Evolutionary conservation across 1,140 invertebrate species (phyloP).

Genomic region (Trissolcus basalis): DNA sequence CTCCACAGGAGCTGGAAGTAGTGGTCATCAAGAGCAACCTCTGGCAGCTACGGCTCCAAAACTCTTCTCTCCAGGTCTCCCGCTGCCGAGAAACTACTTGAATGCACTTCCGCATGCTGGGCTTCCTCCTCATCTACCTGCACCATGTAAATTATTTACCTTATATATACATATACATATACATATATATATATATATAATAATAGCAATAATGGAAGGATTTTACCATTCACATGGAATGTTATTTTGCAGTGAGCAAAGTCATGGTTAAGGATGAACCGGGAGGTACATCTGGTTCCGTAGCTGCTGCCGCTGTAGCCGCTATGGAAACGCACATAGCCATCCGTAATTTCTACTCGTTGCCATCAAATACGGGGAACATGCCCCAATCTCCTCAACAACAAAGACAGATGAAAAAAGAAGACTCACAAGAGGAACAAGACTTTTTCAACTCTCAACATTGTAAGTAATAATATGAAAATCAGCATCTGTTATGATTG

Average conservation of each 20-base stretch:
- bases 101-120: constrained; percentile 77
- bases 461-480: constrained; percentile 59
- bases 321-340: constrained; percentile 74
- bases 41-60: constrained; percentile 79
- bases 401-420: constrained; percentile 70
- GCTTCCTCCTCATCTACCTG: constrained; percentile 77
- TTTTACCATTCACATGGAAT: too few species aligned
- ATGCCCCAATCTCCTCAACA: constrained; percentile 71
- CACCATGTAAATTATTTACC: constrained; percentile 72
- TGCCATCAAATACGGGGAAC: constrained; percentile 68
- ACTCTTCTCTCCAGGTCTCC: constrained; percentile 76
- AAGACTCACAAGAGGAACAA: constrained; percentile 69
- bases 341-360: constrained; percentile 72
- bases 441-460: constrained; percentile 70
- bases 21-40: constrained; percentile 77
- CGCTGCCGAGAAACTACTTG: constrained; percentile 78
- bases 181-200: too few species aligned
- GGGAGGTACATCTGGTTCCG: constrained; percentile 65
- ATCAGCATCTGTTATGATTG: not conserved
- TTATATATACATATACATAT: too few species aligned
- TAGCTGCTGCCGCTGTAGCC: constrained; percentile 65
- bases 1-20: constrained; percentile 74
- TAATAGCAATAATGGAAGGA: too few species aligned
- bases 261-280: constrained; percentile 70
- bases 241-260: constrained; percentile 69